phyloP scores from a whole-genome alignment of 2,113 vertebrate genomes.

The Xenus cinereus region DNA sequence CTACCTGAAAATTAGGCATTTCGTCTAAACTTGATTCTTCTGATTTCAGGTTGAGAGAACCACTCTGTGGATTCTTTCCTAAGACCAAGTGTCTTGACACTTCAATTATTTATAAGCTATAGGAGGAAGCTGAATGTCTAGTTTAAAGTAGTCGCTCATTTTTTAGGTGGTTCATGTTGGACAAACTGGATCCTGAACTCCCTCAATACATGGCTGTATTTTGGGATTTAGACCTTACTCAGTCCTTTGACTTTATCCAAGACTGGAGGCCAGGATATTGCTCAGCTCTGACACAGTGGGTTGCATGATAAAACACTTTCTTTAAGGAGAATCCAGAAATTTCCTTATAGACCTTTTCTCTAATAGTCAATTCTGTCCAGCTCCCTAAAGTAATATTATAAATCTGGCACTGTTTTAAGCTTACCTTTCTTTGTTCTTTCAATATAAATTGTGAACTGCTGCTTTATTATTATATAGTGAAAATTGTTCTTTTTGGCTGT shows the following conservation, averaged over 20 bases:
- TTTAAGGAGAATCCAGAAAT: not conserved
- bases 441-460: not conserved
- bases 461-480: not conserved
- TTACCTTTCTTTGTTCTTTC: not conserved
- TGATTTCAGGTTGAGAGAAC: not conserved
- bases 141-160: not conserved
- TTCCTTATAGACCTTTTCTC: not conserved
- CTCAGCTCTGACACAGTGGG: not conserved
- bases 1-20: not conserved
- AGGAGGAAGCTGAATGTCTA: not conserved
- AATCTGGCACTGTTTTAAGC: not conserved
- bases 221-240: not conserved
- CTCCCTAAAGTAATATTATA: not conserved
- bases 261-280: not conserved
- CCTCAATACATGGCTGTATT: not conserved
- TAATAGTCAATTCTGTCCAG: not conserved
- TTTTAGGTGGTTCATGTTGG: not conserved
- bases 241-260: not conserved
- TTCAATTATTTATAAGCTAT: not conserved
- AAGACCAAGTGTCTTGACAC: not conserved
- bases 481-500: not conserved
- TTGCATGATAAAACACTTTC: not conserved
- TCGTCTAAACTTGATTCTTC: not conserved
- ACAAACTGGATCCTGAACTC: not conserved
- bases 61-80: fast-evolving